Evolutionary conservation across 1,140 invertebrate species (phyloP).

Genomic region (Chionoecetes opilio): DNA sequence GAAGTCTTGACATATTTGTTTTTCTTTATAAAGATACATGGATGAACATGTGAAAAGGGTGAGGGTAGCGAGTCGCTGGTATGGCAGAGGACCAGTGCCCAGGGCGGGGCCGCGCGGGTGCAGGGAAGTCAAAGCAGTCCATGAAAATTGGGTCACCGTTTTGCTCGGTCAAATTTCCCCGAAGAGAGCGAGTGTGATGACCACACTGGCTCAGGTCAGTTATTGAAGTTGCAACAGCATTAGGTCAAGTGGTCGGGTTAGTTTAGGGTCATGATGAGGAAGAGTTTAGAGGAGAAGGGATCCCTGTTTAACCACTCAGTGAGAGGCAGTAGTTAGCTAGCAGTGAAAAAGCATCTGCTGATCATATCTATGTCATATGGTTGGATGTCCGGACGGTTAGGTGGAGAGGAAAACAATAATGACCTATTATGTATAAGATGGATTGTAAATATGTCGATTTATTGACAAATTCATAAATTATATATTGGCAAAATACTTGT

Average conservation of each 20-base stretch:
- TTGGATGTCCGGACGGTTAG: not conserved
- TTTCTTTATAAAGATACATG: not conserved
- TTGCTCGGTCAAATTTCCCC: slow-evolving; percentile 76
- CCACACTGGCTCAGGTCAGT: slow-evolving; percentile 1
- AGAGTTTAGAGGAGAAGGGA: slow-evolving; percentile 60
- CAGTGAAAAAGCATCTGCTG: not conserved
- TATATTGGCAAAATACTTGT: slow-evolving; percentile 19
- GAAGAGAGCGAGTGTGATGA: not conserved
- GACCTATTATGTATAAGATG: not conserved
- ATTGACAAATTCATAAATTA: slow-evolving; percentile 30
- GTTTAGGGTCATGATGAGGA: slow-evolving; percentile 60
- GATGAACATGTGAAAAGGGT: not conserved
- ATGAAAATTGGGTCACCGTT: slow-evolving; percentile 71
- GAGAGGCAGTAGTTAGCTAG: slow-evolving; percentile 38
- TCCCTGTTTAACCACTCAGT: slow-evolving; percentile 48
- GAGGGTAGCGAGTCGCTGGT: not conserved
- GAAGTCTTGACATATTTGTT: not conserved
- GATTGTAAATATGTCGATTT: not conserved
- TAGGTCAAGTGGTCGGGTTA: slow-evolving; percentile 59
- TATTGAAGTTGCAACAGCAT: not conserved
- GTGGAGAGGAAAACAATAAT: not conserved
- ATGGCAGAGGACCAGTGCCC: not conserved
- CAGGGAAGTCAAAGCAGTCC: slow-evolving; percentile 73
- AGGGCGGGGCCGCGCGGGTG: not conserved
- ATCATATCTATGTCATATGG: slow-evolving; percentile 3